A percentile compares a stretch with the other conserved stretches of the same genome.
These are phyloP conservation scores for Phoxinus dragarum DNA, from an alignment of 2,797 vertebrate genomes.

Conservation along the genomic window DNA sequence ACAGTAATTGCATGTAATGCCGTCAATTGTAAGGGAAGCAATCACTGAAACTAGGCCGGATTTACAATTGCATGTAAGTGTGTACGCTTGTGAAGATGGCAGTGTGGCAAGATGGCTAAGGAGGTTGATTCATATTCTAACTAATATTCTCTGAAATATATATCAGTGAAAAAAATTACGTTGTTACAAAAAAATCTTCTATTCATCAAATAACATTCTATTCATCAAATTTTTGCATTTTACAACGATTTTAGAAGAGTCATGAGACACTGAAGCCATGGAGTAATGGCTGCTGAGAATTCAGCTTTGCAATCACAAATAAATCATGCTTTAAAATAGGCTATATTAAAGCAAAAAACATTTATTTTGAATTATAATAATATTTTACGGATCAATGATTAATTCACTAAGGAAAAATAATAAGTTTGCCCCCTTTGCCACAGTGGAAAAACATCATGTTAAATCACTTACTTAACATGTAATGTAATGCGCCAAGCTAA, in stretches of 20 bases:
- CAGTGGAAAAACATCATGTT: not conserved
- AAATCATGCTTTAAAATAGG: no score
- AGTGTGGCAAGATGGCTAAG: not conserved
- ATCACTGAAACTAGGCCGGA: slow-evolving; percentile 50
- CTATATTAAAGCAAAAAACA: no score
- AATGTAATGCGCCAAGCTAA: not conserved
- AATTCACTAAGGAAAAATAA: not conserved
- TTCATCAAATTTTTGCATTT: no score
- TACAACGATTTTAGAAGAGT: no score
- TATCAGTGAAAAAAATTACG: no score
- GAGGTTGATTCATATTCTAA: slow-evolving; percentile 2
- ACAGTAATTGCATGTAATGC: slow-evolving; percentile 51
- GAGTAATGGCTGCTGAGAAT: not conserved
- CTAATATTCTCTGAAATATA: not conserved
- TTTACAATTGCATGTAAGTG: slow-evolving; percentile 43
- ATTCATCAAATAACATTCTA: not conserved
- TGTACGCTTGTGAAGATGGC: slow-evolving; percentile 17
- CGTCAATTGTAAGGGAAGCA: slow-evolving; percentile 53
- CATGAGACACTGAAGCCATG: no score
- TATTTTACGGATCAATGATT: not conserved
- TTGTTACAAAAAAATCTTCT: not conserved
- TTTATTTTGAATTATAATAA: not conserved
- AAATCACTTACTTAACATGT: not conserved
- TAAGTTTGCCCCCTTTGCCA: not conserved
- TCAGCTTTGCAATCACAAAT: no score